These are phyloP conservation scores for Cryptocephalus primarius DNA, from an alignment of 2,888 invertebrate species.

Conservation along the genomic window DNA sequence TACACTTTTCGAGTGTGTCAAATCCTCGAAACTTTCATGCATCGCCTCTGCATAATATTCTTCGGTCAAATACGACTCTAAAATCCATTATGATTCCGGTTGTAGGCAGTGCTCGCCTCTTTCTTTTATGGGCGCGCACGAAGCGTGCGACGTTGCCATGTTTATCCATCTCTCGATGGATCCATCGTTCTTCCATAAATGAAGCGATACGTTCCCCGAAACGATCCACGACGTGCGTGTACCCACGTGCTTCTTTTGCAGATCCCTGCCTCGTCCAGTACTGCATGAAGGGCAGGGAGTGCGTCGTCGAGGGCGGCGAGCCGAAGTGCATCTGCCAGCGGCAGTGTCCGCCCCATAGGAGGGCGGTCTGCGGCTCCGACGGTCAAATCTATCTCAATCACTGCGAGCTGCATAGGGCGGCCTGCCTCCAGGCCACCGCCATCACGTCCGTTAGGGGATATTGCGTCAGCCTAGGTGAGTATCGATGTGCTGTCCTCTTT, in stretches of 20 bases:
- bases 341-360: conserved; percentile 46
- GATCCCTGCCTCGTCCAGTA: conserved; percentile 54
- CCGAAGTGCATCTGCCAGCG: conserved; percentile 51
- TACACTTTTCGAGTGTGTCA: too few relatives aligned
- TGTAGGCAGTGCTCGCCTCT: too few relatives aligned
- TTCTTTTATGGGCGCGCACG: too few relatives aligned
- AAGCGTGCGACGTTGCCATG: too few relatives aligned
- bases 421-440: conserved; percentile 44
- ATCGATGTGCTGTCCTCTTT: too few relatives aligned
- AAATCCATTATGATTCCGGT: too few relatives aligned
- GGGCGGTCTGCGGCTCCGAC: conserved; percentile 55
- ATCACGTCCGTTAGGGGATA: conserved; percentile 45
- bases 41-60: too few relatives aligned
- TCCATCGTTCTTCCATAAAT: too few relatives aligned
- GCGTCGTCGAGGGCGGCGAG: conserved; percentile 40
- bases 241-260: conserved; percentile 25
- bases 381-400: conserved; percentile 57
- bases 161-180: not conserved
- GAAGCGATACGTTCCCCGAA: too few relatives aligned
- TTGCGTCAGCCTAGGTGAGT: conserved; percentile 38
- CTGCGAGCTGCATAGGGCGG: conserved; percentile 54
- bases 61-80: too few relatives aligned
- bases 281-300: conserved; percentile 55
- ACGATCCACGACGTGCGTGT: too few relatives aligned
- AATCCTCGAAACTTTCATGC: too few relatives aligned